A percentile compares a stretch with the other conserved stretches of the same genome.
Conservation (phyloP, 2,113 vertebrate genomes). For the Platanista minor region DNA sequence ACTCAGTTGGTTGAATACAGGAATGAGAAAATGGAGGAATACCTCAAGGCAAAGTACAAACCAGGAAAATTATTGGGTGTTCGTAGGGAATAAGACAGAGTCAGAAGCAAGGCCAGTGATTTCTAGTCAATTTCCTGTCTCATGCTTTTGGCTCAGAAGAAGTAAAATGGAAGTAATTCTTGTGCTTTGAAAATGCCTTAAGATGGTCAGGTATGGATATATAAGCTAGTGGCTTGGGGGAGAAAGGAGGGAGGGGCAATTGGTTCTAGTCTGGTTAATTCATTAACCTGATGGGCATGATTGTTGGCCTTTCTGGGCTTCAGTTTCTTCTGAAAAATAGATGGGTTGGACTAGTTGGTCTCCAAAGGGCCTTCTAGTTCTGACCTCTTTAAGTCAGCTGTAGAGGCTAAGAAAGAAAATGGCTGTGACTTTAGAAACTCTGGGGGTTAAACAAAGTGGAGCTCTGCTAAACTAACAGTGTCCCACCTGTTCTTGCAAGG, state of each 20-base stretch:
- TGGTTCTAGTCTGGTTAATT: neutral
- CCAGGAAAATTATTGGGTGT: neutral
- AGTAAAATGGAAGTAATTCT: conserved; percentile 33
- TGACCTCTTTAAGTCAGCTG: neutral
- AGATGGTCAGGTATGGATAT: neutral
- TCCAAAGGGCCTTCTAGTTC: neutral
- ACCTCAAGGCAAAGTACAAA: neutral
- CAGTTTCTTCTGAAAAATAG: conserved; percentile 12
- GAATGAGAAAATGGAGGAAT: conserved; percentile 25
- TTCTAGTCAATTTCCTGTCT: conserved; percentile 3
- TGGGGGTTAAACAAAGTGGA: conserved; percentile 11
- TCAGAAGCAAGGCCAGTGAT: neutral
- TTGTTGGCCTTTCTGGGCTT: neutral
- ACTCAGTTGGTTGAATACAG: neutral
- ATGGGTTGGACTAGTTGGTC: neutral
- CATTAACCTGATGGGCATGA: neutral
- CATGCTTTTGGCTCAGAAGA: conserved; percentile 16
- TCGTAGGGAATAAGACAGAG: neutral
- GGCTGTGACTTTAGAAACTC: neutral
- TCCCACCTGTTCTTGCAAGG: neutral
- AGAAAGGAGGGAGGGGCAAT: neutral
- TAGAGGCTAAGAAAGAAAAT: conserved; percentile 26
- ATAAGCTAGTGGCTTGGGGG: neutral
- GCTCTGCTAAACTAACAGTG: neutral
- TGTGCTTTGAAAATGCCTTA: conserved; percentile 36